Conservation (phyloP, 1,140 invertebrate genomes). For the Neocloeon triangulifer region DNA sequence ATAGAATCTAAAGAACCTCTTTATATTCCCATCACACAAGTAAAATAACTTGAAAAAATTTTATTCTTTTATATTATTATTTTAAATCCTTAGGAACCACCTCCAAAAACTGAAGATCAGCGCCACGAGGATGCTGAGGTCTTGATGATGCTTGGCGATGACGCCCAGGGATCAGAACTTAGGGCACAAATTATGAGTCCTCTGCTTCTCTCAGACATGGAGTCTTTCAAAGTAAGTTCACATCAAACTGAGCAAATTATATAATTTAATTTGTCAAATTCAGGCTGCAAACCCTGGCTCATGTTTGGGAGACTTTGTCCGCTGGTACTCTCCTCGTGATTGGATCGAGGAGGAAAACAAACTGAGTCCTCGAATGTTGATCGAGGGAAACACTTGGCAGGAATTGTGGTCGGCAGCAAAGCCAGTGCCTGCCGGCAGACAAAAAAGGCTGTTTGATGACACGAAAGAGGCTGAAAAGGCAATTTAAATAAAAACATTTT, state of each 20-base stretch:
- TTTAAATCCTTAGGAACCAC: constrained; percentile 41
- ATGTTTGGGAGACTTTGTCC: constrained; percentile 85
- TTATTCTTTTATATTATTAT: not conserved
- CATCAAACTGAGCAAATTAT: not conserved
- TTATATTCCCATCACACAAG: constrained; percentile 76
- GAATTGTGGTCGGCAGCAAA: constrained; percentile 70
- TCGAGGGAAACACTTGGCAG: constrained; percentile 88
- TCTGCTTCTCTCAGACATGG: constrained; percentile 89
- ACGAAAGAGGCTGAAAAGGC: constrained; percentile 83
- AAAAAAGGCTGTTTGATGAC: constrained; percentile 87
- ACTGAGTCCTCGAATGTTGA: constrained; percentile 75
- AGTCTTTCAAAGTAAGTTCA: constrained; percentile 66
- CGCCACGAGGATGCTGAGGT: constrained; percentile 81
- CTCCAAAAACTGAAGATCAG: constrained; percentile 93
- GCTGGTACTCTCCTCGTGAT: constrained; percentile 94
- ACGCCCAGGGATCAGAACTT: constrained; percentile 58
- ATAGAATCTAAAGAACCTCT: constrained; percentile 43
- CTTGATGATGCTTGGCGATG: constrained; percentile 63
- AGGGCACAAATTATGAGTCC: constrained; percentile 87
- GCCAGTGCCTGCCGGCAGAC: constrained; percentile 65
- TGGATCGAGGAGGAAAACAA: constrained; percentile 53
- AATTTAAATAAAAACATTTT: constrained; percentile 15
- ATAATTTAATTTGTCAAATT: constrained; percentile 3
- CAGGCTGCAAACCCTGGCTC: constrained; percentile 85
- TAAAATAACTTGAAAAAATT: constrained; percentile 9